Evolutionary conservation across 2,888 invertebrate genomes (phyloP).

Genomic region (Drosophila tanythrix): DNA sequence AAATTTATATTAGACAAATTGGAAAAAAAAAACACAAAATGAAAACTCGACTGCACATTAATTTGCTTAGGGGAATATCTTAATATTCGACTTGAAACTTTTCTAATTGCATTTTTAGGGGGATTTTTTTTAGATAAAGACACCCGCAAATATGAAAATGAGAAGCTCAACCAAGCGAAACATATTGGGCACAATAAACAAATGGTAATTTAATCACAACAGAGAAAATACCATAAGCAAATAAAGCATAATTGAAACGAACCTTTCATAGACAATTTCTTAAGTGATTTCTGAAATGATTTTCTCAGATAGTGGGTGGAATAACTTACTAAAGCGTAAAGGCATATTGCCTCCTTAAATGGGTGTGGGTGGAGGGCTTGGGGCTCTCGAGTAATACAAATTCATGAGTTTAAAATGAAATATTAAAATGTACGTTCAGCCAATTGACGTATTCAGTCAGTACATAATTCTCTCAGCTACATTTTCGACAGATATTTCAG

Average conservation of each 20-base stretch:
- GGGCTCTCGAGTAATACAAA: constrained; percentile 55
- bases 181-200: constrained; percentile 63
- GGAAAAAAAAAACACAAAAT: constrained; percentile 12
- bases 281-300: constrained; percentile 45
- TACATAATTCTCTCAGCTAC: constrained; percentile 49
- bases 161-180: constrained; percentile 54
- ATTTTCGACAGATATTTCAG: constrained; percentile 67
- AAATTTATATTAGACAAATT: neutral
- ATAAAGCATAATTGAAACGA: constrained; percentile 58
- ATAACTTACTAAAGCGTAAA: constrained; percentile 55
- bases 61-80: constrained; percentile 28
- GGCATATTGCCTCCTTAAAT: constrained; percentile 55
- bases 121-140: neutral
- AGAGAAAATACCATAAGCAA: constrained; percentile 54
- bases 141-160: neutral
- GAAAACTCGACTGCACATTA: constrained; percentile 33
- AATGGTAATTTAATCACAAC: constrained; percentile 73
- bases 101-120: constrained; percentile 47
- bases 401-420: constrained; percentile 75
- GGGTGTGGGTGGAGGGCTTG: neutral
- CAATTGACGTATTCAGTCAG: constrained; percentile 42
- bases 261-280: constrained; percentile 35
- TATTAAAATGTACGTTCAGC: constrained; percentile 66
- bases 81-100: constrained; percentile 48
- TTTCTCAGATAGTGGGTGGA: neutral